Evolutionary conservation across 2,888 invertebrate genomes (phyloP), one percentile per base, ranked within the genome.

Genomic region (Volucella zonaria): DNA sequence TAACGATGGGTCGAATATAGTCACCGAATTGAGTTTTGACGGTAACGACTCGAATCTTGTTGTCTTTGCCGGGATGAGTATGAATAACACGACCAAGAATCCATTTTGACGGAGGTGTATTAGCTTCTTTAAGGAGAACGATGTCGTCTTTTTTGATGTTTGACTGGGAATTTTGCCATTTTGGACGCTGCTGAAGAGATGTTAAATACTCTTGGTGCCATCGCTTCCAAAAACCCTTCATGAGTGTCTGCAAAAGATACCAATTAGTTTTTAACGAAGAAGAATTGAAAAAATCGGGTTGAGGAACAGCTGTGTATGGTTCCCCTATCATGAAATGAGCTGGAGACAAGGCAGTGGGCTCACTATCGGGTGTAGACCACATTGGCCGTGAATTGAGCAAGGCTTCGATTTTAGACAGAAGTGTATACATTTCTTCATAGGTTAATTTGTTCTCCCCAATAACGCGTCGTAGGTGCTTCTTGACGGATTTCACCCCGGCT

Each of bases 331-430:
- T 9, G 47, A 80, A 79, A 31, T 82, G 76, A 23, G 83, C 58
- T 4, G 79, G 75, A 14, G 75, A 75, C 12, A 76, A 8, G 52
- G 73, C 59, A 23, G 2, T 52, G 12, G 47, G 42, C 11, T 87
- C 78, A 2, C 61, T 49, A 23, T 86, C 85, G 8, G 56, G 56
- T 1, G 78, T 56, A 8, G 14, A 14, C 9, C 70, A 76, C 45
- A 85, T 45, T 6, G 80, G 80, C 11, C 74, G 49, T 6, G 61
- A 67, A 59, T 80, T 80, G 8, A 82, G 52, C 18, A 75, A 74
- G 3, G 71, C 64, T 43, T 87, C 80, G 6, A 87, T 62, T 47
- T 83, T 82, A 1, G 82, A 73, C 1, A 83, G 49, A 1, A 87
- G 18, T 1, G 76, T 82, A 45, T 62, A 64, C 47, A 76, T 43